Base-by-base conservation (phyloP, 1,140 invertebrate species). In the Drosophila sulfurigaster region DNA sequence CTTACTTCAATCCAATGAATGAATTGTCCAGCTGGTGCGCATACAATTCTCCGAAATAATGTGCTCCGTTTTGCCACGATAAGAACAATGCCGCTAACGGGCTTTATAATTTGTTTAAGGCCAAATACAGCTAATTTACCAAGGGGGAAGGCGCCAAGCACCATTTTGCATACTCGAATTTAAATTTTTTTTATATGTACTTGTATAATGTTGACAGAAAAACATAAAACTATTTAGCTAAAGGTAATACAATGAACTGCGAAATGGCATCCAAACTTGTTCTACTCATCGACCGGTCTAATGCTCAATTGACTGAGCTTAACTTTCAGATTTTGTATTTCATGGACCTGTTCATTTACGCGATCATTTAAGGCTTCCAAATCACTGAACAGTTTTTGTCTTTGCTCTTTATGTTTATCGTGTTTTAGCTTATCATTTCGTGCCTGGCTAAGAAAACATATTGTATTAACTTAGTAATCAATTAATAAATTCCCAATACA, bases 91-190 rank as follows among this genome's bases (percentile, higher is more conserved):
- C 35, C n/a, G 15, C 69, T 64, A 8, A 88, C 2, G 2, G 83
- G 83, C 1, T 15, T 59, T 8, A 68, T 67, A 4, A 68, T 15
- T 28, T 73, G 49, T 6, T 69, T 87, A 0, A 88, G 1, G 1
- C 57, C 66, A 38, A 74, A 58, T 6, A 82, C 1, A 0, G 54
- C 7, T n/a, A 87, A 13, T 67, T 88, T 87, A 10, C 20, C 68
- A 10, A 87, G 1, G 10, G 82, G 83, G 52, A 78, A 82, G 16
- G 38, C 62, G 1, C 63, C 66, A 1, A 76, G 59, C 11, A 66
- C 82, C 82, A 82, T 88, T 46, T 41, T 82, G 0, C 20, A 32
- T 66, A n/a, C 62, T 65, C 1, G 0, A 43, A 75, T 68, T 79
- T 73, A 13, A 63, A 8, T 15, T 20, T 4, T 4, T 5, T 49